A percentile compares a stretch with the other conserved stretches of the same genome.
These are phyloP conservation scores for Pimpla rufipes DNA, from an alignment of 2,888 invertebrate genomes.

Conservation along the genomic window DNA sequence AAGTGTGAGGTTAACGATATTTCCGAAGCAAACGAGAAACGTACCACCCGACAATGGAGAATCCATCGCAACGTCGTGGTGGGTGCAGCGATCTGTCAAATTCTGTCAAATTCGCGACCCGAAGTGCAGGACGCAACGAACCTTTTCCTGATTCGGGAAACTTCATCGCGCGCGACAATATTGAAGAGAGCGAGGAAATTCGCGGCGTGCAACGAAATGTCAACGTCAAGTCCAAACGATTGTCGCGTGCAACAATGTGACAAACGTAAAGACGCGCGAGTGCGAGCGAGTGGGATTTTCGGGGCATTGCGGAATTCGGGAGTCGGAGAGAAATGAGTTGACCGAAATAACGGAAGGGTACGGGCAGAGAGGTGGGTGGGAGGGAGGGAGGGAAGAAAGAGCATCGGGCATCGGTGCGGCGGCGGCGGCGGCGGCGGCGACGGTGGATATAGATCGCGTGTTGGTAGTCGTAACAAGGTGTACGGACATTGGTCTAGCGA, in stretches of 20 bases:
- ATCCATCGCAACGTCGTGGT: background rate
- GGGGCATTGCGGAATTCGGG: constrained; percentile 46
- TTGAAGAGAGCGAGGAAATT: background rate
- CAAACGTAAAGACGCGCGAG: constrained; percentile 23
- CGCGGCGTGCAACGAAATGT: background rate
- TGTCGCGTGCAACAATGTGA: constrained; percentile 19
- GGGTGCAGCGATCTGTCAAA: background rate
- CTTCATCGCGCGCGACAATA: background rate
- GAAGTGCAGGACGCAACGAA: background rate
- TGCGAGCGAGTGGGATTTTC: no score
- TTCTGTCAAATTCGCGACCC: constrained; percentile 21
- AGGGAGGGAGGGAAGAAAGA: constrained; percentile 31
- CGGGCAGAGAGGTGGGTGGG: background rate
- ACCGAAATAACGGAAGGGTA: constrained; percentile 59
- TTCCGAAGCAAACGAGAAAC: background rate
- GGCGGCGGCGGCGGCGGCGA: constrained; percentile 28
- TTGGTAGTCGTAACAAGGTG: constrained; percentile 17
- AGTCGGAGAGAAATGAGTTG: constrained; percentile 53
- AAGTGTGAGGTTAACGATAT: background rate
- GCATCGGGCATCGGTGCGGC: constrained; percentile 31
- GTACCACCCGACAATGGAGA: background rate
- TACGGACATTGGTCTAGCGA: constrained; percentile 28
- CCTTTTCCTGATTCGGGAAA: constrained; percentile 1
- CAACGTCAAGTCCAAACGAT: background rate
- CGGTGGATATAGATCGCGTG: background rate